Evolutionary conservation across 1,140 invertebrate species (phyloP).

Genomic region (Latrodectus geometricus): DNA sequence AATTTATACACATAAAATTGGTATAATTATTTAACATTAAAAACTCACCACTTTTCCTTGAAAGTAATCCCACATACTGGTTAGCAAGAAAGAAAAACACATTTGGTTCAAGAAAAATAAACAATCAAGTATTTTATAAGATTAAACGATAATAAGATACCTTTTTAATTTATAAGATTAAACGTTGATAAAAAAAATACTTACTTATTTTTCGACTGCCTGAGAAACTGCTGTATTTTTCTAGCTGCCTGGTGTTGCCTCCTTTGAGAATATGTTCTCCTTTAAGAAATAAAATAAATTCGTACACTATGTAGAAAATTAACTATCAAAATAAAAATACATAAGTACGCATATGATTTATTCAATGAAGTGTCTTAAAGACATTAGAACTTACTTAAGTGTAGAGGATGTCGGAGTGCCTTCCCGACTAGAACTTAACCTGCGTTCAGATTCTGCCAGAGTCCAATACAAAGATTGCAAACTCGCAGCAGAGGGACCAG

Average conservation of each 20-base stretch:
- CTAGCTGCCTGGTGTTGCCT: slow-evolving; percentile 89
- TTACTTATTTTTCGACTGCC: slow-evolving; percentile 95
- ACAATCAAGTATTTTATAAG: too few species aligned
- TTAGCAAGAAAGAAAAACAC: slow-evolving; percentile 64
- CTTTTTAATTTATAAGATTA: neutral
- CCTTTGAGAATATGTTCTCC: slow-evolving; percentile 84
- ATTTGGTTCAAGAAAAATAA: slow-evolving; percentile 11
- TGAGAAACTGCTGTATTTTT: slow-evolving; percentile 95
- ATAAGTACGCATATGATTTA: neutral
- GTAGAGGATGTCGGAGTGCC: slow-evolving; percentile 70
- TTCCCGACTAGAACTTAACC: slow-evolving; percentile 66
- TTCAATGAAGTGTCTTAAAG: too few species aligned
- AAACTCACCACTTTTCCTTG: slow-evolving; percentile 67
- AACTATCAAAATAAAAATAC: neutral
- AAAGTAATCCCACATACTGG: slow-evolving; percentile 67
- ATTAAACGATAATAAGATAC: neutral
- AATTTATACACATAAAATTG: too few species aligned
- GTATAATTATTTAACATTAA: too few species aligned
- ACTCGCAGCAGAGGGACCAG: slow-evolving; percentile 78
- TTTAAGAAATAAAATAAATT: slow-evolving; percentile 66
- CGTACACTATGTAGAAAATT: neutral
- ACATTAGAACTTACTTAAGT: slow-evolving; percentile 68
- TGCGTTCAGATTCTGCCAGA: slow-evolving; percentile 48
- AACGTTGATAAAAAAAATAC: slow-evolving; percentile 68
- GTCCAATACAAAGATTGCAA: slow-evolving; percentile 72